Evolutionary conservation across 2,797 vertebrate genomes (phyloP).

Genomic region (Esox lucius): DNA sequence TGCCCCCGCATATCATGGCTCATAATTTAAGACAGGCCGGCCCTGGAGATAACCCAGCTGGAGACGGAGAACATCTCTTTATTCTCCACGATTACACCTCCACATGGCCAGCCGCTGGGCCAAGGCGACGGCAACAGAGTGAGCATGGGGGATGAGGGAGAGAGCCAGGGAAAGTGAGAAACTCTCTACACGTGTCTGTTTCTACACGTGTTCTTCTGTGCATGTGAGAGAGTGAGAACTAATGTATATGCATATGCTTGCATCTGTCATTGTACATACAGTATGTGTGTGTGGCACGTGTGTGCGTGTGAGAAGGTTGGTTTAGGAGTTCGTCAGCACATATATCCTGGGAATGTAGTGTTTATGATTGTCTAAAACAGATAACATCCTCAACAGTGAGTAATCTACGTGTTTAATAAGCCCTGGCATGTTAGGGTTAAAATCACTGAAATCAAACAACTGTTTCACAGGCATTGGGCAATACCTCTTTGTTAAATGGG

Average conservation of each 20-base stretch:
- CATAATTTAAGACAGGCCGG: not conserved
- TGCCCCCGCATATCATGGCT: too few species aligned
- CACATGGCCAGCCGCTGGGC: not conserved
- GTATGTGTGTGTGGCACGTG: not conserved
- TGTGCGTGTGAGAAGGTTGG: not conserved
- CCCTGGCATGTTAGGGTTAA: not conserved
- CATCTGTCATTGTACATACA: not conserved
- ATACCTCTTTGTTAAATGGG: not conserved
- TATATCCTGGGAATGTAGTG: not conserved
- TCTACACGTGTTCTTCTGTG: not conserved
- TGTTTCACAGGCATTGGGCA: not conserved
- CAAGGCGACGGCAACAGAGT: not conserved
- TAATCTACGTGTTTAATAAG: not conserved
- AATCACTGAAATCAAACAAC: not conserved
- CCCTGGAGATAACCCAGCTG: not conserved
- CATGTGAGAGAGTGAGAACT: not conserved
- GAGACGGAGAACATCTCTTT: not conserved
- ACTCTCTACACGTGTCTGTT: not conserved
- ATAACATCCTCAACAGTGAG: not conserved
- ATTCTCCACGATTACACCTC: constrained; percentile 1
- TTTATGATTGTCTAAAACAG: not conserved
- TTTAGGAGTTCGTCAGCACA: not conserved
- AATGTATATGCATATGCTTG: not conserved
- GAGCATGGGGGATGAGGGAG: not conserved
- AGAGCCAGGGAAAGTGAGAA: not conserved